Conservation (phyloP, 2,113 vertebrate genomes). For the Acinonyx jubatus region DNA sequence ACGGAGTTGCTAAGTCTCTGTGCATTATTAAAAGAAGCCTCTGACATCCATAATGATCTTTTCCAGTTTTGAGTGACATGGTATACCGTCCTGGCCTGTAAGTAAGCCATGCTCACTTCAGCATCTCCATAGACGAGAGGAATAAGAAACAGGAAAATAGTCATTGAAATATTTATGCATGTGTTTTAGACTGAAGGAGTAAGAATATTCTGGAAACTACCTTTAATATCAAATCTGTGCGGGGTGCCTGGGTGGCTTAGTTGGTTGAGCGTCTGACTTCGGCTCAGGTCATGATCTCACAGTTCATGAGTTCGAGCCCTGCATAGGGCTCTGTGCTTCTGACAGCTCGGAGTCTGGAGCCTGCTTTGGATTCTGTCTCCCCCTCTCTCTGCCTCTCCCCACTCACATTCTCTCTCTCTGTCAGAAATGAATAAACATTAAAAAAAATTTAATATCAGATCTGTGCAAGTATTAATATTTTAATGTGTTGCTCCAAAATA, state of each 20-base stretch:
- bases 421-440: too few relatives aligned
- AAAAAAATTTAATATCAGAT: not conserved
- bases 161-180: conserved; percentile 14
- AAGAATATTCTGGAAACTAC: not conserved
- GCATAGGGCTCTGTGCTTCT: too few relatives aligned
- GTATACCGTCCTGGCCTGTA: not conserved
- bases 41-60: not conserved
- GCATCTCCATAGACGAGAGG: not conserved
- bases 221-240: not conserved
- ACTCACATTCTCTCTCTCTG: too few relatives aligned
- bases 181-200: not conserved
- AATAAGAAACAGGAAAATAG: not conserved
- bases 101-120: not conserved
- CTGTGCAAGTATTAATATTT: conserved; percentile 13
- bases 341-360: too few relatives aligned
- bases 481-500: not conserved
- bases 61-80: not conserved
- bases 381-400: too few relatives aligned
- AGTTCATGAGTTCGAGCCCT: too few relatives aligned
- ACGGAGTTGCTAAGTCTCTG: not conserved
- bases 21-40: not conserved
- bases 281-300: too few relatives aligned
- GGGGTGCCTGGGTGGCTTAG: too few relatives aligned
- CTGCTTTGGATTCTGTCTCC: too few relatives aligned
- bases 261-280: too few relatives aligned